Conservation (phyloP, 2,888 invertebrate species). For the Chirona hameri region DNA sequence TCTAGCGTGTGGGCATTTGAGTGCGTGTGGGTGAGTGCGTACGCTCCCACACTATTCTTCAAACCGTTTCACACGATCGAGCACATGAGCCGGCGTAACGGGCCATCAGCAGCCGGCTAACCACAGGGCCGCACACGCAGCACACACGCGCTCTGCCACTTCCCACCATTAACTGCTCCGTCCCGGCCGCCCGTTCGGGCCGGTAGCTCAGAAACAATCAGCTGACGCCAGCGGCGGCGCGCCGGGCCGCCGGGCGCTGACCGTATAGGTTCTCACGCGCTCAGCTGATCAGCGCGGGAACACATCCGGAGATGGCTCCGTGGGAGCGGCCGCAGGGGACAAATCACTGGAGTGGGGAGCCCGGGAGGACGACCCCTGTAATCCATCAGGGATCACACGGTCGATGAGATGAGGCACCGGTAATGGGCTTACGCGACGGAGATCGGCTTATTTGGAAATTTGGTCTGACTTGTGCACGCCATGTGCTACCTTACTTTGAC, state of each 20-base stretch:
- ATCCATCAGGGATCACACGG: no score
- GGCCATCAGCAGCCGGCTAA: neutral
- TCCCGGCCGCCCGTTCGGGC: neutral
- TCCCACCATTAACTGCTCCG: neutral
- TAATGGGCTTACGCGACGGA: no score
- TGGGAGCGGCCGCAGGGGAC: neutral
- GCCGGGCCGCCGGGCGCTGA: no score
- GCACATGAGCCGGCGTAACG: neutral
- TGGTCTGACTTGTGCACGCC: no score
- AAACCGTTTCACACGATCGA: no score
- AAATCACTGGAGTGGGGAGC: neutral
- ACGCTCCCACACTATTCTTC: no score
- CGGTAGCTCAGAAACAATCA: neutral
- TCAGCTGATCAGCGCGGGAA: neutral
- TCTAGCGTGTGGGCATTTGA: no score
- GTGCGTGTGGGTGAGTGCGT: no score
- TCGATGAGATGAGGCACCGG: no score
- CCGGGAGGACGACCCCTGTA: no score
- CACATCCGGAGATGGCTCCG: neutral
- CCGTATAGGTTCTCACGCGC: neutral
- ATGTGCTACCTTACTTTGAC: no score
- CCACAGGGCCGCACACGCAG: neutral
- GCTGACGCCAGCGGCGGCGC: neutral
- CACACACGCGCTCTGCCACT: neutral
- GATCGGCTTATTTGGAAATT: no score